Conservation (phyloP, 2,888 invertebrate species). For the Nomada hirtipes region DNA sequence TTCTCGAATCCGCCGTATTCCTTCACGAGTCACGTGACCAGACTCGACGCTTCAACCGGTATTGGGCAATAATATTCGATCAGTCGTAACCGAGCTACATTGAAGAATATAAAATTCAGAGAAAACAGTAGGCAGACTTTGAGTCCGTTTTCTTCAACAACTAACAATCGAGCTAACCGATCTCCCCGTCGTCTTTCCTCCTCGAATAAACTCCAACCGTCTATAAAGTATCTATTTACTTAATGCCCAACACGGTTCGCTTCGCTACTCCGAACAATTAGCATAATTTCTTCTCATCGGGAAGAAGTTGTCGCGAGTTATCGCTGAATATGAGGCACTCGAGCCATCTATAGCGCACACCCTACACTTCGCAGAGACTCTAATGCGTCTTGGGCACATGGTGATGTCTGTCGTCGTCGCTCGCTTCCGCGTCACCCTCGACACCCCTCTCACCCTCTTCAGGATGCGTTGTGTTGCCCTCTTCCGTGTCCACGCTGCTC, state of each 20-base stretch:
- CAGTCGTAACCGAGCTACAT: background rate
- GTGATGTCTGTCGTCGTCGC: slow-evolving; percentile 83
- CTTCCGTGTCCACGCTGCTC: slow-evolving; percentile 87
- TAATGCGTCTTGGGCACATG: slow-evolving; percentile 67
- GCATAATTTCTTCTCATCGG: background rate
- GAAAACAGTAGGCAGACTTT: slow-evolving; percentile 1
- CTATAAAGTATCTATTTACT: background rate
- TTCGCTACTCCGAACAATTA: background rate
- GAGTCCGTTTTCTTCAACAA: background rate
- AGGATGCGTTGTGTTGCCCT: slow-evolving; percentile 84
- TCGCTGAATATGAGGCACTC: slow-evolving; percentile 7
- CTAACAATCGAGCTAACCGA: background rate
- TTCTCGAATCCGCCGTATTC: background rate
- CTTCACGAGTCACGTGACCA: background rate
- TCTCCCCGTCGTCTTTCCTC: too few species aligned
- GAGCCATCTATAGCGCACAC: slow-evolving; percentile 18
- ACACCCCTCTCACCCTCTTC: slow-evolving; percentile 86
- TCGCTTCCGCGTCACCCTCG: slow-evolving; percentile 87
- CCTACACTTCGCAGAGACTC: background rate
- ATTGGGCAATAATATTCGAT: slow-evolving; percentile 21
- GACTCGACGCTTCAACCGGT: background rate
- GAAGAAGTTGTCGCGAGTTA: background rate
- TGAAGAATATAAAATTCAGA: background rate
- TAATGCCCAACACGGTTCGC: slow-evolving; percentile 11
- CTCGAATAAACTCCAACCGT: background rate